Percentiles rank a stretch among this genome's conserved stretches.
Conservation (phyloP, 1,140 invertebrate genomes). For the Paracyclopina nana region DNA sequence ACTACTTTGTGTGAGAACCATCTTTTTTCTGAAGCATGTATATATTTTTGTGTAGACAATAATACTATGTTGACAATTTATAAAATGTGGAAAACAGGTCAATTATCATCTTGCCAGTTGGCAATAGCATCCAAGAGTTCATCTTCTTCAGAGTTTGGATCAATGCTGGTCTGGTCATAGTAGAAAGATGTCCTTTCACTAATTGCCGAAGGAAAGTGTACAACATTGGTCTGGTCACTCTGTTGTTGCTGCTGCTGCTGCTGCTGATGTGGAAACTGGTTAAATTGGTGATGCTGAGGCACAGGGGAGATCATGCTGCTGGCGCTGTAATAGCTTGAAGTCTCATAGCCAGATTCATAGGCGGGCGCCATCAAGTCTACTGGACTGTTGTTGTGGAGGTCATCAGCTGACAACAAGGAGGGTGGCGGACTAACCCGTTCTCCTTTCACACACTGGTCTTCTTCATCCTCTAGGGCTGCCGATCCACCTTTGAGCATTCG, state of each 20-base stretch:
- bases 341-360: neutral
- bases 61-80: no score
- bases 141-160: constrained; percentile 18
- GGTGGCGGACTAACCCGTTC: constrained; percentile 10
- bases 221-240: no score
- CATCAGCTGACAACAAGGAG: neutral
- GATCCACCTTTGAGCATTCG: no score
- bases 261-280: neutral
- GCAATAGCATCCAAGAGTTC: constrained; percentile 22
- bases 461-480: constrained; percentile 37
- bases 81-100: no score
- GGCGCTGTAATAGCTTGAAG: neutral
- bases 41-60: no score
- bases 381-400: neutral
- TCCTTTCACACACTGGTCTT: constrained; percentile 22
- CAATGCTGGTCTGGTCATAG: constrained; percentile 8
- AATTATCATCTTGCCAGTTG: constrained; percentile 21
- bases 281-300: neutral
- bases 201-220: neutral
- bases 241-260: no score
- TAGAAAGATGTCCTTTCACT: neutral
- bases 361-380: neutral
- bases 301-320: neutral
- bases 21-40: no score
- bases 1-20: no score